These are phyloP conservation scores for Scaptomyza reducta DNA, from an alignment of 2,888 invertebrate species.

Conservation along the genomic window DNA sequence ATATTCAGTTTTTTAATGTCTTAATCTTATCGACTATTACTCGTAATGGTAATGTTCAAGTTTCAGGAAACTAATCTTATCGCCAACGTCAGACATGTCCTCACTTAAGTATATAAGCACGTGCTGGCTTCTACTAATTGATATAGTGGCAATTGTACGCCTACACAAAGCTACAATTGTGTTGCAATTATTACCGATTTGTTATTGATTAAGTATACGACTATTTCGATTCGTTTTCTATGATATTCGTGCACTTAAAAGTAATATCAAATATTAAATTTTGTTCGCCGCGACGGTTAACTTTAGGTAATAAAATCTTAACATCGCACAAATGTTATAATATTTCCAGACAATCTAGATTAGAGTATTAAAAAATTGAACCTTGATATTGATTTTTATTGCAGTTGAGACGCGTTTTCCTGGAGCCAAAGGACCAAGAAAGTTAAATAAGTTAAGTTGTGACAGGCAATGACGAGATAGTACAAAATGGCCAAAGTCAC, in stretches of 20 bases:
- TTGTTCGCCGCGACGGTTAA: no score
- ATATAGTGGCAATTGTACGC: background rate
- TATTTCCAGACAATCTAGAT: no score
- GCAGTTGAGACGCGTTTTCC: constrained; percentile 1
- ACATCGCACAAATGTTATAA: no score
- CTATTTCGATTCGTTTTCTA: background rate
- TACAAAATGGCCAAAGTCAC: constrained; percentile 67
- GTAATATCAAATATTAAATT: background rate
- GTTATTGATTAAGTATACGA: background rate
- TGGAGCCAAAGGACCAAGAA: background rate
- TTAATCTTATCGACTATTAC: constrained; percentile 29
- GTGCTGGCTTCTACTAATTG: background rate
- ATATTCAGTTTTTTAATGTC: no score
- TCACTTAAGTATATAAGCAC: background rate
- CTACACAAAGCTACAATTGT: background rate
- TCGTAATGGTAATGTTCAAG: constrained; percentile 1
- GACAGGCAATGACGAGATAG: constrained; percentile 16
- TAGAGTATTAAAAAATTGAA: no score
- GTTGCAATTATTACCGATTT: background rate
- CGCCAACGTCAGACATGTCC: background rate
- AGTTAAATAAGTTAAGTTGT: background rate
- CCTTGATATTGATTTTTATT: background rate
- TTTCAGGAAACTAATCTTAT: constrained; percentile 4
- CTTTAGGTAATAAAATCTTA: no score
- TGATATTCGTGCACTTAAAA: background rate